Evolutionary conservation across 2,888 invertebrate species (phyloP).

Genomic region (Drosophila quasianomalipes): DNA sequence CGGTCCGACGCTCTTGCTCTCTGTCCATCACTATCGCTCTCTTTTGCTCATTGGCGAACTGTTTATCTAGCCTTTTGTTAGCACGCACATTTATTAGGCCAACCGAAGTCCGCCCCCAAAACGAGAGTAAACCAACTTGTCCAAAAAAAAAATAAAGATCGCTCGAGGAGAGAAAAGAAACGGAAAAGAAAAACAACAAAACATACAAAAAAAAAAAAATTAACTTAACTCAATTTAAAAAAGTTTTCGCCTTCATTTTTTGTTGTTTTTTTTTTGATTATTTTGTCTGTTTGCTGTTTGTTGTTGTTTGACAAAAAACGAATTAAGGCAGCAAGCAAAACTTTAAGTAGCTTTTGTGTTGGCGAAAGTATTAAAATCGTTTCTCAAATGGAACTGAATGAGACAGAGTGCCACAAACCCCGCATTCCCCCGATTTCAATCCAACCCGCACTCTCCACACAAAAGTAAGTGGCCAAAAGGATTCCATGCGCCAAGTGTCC

Average conservation of each 20-base stretch:
- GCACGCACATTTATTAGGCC: constrained; percentile 76
- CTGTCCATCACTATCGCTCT: neutral
- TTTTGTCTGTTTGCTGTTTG: constrained; percentile 56
- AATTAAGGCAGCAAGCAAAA: constrained; percentile 72
- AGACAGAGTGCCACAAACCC: constrained; percentile 20
- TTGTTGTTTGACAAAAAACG: constrained; percentile 76
- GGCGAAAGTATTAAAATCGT: constrained; percentile 75
- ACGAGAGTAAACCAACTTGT: constrained; percentile 26
- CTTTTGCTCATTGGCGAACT: constrained; percentile 39
- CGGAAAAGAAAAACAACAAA: constrained; percentile 15
- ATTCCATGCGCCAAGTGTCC: constrained; percentile 72
- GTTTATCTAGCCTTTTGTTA: constrained; percentile 74
- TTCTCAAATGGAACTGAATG: constrained; percentile 60
- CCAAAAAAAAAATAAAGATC: constrained; percentile 7
- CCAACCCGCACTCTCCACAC: constrained; percentile 17
- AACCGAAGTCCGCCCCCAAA: constrained; percentile 44
- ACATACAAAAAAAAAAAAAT: constrained; percentile 54
- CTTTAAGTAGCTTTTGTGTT: constrained; percentile 79
- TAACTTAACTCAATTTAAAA: constrained; percentile 77
- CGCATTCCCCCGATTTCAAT: neutral
- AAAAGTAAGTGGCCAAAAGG: constrained; percentile 74
- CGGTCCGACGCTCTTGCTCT: constrained; percentile 14
- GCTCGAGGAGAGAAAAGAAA: neutral
- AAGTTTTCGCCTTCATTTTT: constrained; percentile 54
- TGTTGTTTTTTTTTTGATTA: constrained; percentile 42